Base-by-base conservation (phyloP, 2,888 invertebrate genomes). In the Resseliella maxima region DNA sequence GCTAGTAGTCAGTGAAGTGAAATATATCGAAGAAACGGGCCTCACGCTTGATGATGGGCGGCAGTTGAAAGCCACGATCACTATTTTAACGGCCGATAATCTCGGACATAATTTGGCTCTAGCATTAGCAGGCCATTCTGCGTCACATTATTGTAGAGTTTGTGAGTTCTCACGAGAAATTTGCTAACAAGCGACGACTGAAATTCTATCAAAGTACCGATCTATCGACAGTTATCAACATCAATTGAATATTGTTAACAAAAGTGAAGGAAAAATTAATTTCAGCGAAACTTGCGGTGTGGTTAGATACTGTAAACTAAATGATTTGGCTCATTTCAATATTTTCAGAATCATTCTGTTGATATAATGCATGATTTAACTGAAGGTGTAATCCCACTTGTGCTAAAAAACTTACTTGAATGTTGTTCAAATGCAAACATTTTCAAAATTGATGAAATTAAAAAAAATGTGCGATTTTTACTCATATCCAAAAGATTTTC, bases 281-380 rank as follows among this genome's bases (percentile, higher is more conserved):
- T 31, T 72, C 5, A 24, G 6, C 5, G 31, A 72, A 72, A 72
- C 31, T 10, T n/a, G 5, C 10, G 72, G 72, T 27, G 72, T 72
- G 12, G 24, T n/a, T 15, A 12, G 12, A n/a, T 24, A 72, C 12
- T 31, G 31, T 15, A 27, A n/a, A 31, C 31, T 72, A 18, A 27
- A 24, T 31, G 31, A 72, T 15, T 72, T 72, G 72, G 15, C 15
- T 8, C 15, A 10, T 2, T 72, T 27, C 27, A 24, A 72, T 24
- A 72, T 24, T 31, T 12, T 31, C 3, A 15, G 15, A 72, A 31
- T 27, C 31, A 5, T 3, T 27, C 72, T 15, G 27, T 72, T 31
- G 72, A 72, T 72, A 24, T 72, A 72, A 72, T 72, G 72, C 72
- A 72, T 31, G 72, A 72, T 72, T 31, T 72, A 31, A 31, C 12